Conservation (phyloP, 1,140 invertebrate species). For the Battus philenor region DNA sequence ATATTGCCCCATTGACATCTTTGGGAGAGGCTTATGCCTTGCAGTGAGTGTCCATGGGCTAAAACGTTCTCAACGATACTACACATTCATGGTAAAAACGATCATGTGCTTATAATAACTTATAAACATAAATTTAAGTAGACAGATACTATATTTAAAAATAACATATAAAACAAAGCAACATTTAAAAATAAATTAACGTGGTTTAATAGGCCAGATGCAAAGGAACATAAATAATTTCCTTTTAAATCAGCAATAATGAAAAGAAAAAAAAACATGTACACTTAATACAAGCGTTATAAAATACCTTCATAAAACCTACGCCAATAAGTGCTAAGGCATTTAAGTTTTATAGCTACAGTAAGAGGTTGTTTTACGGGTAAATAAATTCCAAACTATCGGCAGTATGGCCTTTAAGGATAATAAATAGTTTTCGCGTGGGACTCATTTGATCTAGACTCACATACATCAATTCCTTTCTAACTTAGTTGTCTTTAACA, state of each 20-base stretch:
- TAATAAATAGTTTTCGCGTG: conserved; percentile 12
- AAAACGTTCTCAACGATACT: no score
- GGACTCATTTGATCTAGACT: conserved; percentile 6
- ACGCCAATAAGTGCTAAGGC: conserved; percentile 13
- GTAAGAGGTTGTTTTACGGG: conserved; percentile 13
- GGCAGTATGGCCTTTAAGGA: conserved; percentile 7
- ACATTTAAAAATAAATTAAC: conserved; percentile 2
- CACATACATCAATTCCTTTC: conserved; percentile 6
- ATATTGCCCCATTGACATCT: no score
- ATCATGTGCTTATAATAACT: no score
- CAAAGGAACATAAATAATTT: neutral
- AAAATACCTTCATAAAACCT: conserved; percentile 8
- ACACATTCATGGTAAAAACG: no score
- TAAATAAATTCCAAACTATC: conserved; percentile 13
- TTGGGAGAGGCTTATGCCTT: no score
- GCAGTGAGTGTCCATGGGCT: no score
- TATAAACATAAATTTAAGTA: no score
- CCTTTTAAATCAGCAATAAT: conserved; percentile 6
- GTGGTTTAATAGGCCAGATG: neutral
- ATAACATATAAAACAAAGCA: neutral
- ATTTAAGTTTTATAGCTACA: conserved; percentile 16
- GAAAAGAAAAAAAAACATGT: neutral
- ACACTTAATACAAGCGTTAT: conserved; percentile 4
- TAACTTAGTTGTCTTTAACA: conserved; percentile 2
- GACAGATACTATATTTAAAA: no score